Evolutionary conservation across 2,113 vertebrate genomes (phyloP), one percentile per base, ranked within the genome.

Genomic region (Procavia capensis): DNA sequence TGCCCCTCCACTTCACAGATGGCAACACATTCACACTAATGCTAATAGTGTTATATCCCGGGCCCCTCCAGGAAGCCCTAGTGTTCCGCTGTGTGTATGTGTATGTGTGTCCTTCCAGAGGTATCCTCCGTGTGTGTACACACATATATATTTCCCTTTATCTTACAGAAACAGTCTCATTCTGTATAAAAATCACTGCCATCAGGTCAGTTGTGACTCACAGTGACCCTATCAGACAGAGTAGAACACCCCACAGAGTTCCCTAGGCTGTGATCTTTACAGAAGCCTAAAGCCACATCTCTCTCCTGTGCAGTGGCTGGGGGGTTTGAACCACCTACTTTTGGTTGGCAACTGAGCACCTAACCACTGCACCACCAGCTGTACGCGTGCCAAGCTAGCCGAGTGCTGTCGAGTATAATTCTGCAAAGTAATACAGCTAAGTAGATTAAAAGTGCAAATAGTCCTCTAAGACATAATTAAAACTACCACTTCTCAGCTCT

Each of bases 391-490:
- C n/a, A n/a, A 50, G 8, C 47, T 9, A 50, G 47, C 47, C 47
- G 8, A 50, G 8, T 50, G 47, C 47, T 50, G 47, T 50, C 47
- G 7, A 50, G 47, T 50, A n/a, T 50, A 13, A 50, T 50, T 50
- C 47, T 50, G 47, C 78, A 81, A 94, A 72, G 43, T 34, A 80
- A 80, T 25, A 76, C 14, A 57, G 27, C 47, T 61, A 64, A 86
- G 74, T n/a, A 66, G 59, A 54, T 59, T 90, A 29, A 84, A 84
- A 94, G 61, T 54, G n/a, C 54, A 57, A 39, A 19, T 13, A 61
- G 34, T 22, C 5, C 31, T 39, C 4, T 36, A 43, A 74, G 54
- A 36, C 29, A 75, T 43, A 43, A 70, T 78, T 45, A 86, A 72
- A 57, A 79, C 59, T 13, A 59, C 68, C n/a, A 36, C 43, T 43